Base-by-base conservation (phyloP, 2,888 invertebrate genomes). In the Mylabris sibirica region DNA sequence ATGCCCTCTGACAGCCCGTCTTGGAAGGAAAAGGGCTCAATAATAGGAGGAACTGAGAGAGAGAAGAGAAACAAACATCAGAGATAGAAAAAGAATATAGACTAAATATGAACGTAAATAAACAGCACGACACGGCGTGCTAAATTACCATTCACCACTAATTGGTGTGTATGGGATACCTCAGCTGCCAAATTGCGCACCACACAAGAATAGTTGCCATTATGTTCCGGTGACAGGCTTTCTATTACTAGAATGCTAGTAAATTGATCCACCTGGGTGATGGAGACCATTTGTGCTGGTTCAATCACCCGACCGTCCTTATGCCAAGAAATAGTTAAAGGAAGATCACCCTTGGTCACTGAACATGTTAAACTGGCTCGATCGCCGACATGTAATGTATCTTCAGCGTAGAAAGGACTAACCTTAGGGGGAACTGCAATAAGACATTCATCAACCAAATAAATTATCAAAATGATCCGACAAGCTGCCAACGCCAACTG, bases 11-110 rank as follows among this genome's bases (percentile, higher is more conserved):
- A 90, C 84, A 93, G 90, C 85, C 92, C 92, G 87, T 92, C 92
- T 90, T 92, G 91, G 88, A 93, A 93, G 88, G 89, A 89, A 90
- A 93, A 93, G 87, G 93, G 92, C 89, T 92, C 92, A 89, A 93
- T 92, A 88, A 91, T 91, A 87, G 93, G 93, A 87, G 93, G 93
- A 89, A 93, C 93, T 93, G 91, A 83, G 82, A 84, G 82, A 81
- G 78, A 84, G 81, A 82, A 84, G 81, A 84, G 86, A 88, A 87
- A 87, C 86, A 87, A 86, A 87, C 87, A 87, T 87, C 86, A 88
- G 87, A 87, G 84, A 87, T 85, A 87, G 87, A 87, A 86, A 86
- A 87, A 85, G 85, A 85, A 84, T 82, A 74, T 69, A 75, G 83
- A 72, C 82, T 80, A 80, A 81, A 83, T 80, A 83, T 44, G 80